Percentiles rank a stretch among this genome's conserved stretches.
These are phyloP conservation scores for Malthinus seriepunctatus DNA, from an alignment of 2,888 invertebrate species.

Conservation along the genomic window DNA sequence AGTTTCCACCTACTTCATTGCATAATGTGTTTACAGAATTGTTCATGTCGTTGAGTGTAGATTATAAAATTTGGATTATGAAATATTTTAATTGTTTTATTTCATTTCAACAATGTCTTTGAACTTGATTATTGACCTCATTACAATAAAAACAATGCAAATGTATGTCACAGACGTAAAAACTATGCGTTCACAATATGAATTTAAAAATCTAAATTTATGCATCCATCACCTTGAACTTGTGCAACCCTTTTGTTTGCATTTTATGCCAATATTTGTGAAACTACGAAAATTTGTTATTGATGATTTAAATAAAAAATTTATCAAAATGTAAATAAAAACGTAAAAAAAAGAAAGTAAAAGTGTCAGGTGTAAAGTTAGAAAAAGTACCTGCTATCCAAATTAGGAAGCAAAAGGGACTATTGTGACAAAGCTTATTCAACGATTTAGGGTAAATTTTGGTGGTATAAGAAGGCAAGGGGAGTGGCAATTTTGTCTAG, in stretches of 20 bases:
- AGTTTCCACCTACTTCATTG: too few relatives aligned
- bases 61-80: too few relatives aligned
- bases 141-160: conserved; percentile 1
- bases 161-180: conserved; percentile 2
- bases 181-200: neutral
- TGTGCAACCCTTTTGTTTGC: neutral
- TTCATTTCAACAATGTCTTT: neutral
- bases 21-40: too few relatives aligned
- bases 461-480: conserved; percentile 6
- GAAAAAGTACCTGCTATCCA: neutral
- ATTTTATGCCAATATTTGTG: neutral
- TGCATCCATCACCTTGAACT: conserved; percentile 5
- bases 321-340: too few relatives aligned
- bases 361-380: conserved; percentile 20
- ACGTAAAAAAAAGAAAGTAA: conserved; percentile 14
- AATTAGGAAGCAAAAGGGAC: conserved; percentile 8
- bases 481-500: conserved; percentile 21
- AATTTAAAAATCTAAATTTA: neutral
- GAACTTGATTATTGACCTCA: conserved; percentile 7
- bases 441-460: conserved; percentile 7
- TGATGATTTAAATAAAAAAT: too few relatives aligned
- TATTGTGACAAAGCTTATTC: conserved; percentile 8
- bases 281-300: neutral
- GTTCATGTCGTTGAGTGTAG: too few relatives aligned
- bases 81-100: too few relatives aligned